These are phyloP conservation scores for Cisticola juncidis DNA, from an alignment of 2,113 vertebrate genomes.

Conservation along the genomic window DNA sequence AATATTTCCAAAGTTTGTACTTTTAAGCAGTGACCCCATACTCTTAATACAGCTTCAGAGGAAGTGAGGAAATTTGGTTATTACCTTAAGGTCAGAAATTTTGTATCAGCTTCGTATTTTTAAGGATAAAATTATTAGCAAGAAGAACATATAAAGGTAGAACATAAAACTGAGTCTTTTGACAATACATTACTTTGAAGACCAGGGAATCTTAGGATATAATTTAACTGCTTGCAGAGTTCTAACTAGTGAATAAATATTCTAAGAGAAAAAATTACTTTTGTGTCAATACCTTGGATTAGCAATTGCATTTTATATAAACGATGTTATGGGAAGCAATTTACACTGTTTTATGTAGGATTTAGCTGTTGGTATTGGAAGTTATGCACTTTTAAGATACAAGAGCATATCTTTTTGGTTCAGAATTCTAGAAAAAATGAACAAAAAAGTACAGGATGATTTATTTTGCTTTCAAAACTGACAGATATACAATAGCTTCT, in stretches of 20 bases:
- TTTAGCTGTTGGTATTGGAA: neutral
- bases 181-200: neutral
- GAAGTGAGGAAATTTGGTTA: neutral
- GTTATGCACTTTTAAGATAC: neutral
- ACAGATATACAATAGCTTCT: neutral
- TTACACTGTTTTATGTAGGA: neutral
- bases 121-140: neutral
- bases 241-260: neutral
- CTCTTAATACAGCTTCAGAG: neutral
- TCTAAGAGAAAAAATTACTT: neutral
- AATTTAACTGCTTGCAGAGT: neutral
- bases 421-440: neutral
- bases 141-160: neutral
- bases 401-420: neutral
- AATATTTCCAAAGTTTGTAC: neutral
- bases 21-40: neutral
- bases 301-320: neutral
- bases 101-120: neutral
- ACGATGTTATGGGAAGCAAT: neutral
- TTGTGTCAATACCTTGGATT: neutral
- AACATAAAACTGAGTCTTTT: neutral
- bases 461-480: neutral
- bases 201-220: neutral
- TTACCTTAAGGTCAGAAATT: neutral
- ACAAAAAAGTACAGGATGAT: neutral